phyloP scores from a whole-genome alignment of 2,888 invertebrate species.

The Heliconius ethilla region DNA sequence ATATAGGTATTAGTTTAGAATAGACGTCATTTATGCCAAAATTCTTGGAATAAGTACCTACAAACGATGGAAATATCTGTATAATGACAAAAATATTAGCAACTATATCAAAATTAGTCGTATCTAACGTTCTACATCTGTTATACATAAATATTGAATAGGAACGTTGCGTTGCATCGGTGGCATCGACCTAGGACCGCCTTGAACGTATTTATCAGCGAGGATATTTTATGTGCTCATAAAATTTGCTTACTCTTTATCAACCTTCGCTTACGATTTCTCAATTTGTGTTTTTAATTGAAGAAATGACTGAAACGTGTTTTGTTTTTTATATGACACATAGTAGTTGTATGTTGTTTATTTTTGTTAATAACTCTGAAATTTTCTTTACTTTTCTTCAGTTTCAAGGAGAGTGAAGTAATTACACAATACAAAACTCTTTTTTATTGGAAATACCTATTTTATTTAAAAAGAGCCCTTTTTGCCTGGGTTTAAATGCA shows the following conservation, averaged over 20 bases:
- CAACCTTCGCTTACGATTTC: neutral
- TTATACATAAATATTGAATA: neutral
- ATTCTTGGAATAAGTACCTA: too few relatives aligned
- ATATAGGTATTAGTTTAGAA: too few relatives aligned
- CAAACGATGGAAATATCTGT: too few relatives aligned
- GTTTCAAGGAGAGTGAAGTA: too few relatives aligned
- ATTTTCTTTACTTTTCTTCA: too few relatives aligned
- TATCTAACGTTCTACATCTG: neutral
- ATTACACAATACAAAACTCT: too few relatives aligned
- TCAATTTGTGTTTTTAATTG: conserved; percentile 10
- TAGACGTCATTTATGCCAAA: too few relatives aligned
- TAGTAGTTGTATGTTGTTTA: neutral
- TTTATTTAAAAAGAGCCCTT: too few relatives aligned
- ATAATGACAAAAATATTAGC: too few relatives aligned
- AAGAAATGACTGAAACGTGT: neutral
- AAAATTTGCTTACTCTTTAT: conserved; percentile 22
- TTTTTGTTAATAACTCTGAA: neutral
- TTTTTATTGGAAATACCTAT: too few relatives aligned
- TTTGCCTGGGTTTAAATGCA: neutral
- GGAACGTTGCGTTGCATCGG: conserved; percentile 13
- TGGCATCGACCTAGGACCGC: conserved; percentile 29
- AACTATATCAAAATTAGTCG: too few relatives aligned
- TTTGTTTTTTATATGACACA: neutral
- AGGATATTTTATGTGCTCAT: conserved; percentile 30
- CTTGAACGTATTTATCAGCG: conserved; percentile 24